These are phyloP conservation scores for Lasiurus borealis DNA, from an alignment of 2,113 vertebrate genomes.

Conservation along the genomic window DNA sequence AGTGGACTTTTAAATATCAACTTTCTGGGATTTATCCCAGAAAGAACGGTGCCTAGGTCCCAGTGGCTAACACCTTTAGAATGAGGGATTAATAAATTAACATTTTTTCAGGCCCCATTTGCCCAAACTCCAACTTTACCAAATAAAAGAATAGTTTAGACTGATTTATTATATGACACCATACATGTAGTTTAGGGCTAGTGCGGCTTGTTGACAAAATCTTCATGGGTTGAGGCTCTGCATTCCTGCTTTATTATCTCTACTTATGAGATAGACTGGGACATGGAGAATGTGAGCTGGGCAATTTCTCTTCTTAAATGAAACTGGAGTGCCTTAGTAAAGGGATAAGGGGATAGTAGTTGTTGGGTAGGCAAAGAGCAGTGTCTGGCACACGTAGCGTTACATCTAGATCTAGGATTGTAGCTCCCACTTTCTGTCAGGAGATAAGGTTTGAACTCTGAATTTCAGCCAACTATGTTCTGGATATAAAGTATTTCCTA, in stretches of 20 bases:
- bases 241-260: neutral
- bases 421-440: neutral
- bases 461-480: neutral
- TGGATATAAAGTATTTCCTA: constrained; percentile 31
- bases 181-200: neutral
- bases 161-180: neutral
- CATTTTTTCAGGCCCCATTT: neutral
- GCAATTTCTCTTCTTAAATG: neutral
- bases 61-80: neutral
- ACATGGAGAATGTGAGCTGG: neutral
- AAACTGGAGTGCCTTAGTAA: neutral
- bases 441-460: neutral
- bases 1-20: neutral
- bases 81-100: neutral
- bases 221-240: neutral
- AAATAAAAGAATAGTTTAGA: neutral
- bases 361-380: neutral
- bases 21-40: neutral
- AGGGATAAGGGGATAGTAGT: neutral
- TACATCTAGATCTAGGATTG: neutral
- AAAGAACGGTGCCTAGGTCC: neutral
- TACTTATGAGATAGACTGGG: neutral
- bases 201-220: neutral
- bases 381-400: neutral
- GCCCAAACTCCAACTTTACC: neutral